Base-by-base conservation (phyloP, 2,113 vertebrate genomes). In the Ciconia maguari region DNA sequence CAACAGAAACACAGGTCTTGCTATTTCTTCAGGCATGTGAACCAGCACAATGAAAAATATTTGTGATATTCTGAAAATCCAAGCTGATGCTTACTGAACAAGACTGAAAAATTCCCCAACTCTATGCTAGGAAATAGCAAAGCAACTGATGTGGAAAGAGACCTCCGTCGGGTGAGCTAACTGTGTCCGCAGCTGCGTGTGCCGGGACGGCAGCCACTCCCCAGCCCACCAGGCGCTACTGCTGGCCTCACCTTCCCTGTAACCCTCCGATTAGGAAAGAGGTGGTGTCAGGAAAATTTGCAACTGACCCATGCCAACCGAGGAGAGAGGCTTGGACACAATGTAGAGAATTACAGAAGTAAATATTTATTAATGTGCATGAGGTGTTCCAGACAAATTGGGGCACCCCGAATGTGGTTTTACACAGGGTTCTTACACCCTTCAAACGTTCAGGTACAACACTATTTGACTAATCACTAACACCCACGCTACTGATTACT, bases 41-140 rank as follows among this genome's bases (percentile, higher is more conserved):
- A 93, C 42, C 27, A 82, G 52, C 51, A 74, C 62, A 69, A 44
- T 42, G 70, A 74, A 72, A 94, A 94, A 64, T 72, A 88, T 61
- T 49, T 26, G 36, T 75, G 44, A 82, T 71, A 54, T 55, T 78
- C 78, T 72, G 65, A 96, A 95, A 90, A 94, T 57, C 85, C 44
- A 76, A 68, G 38, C 42, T 84, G 69, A 42, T 71, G 27, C 68
- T 79, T 75, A 36, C 44, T 0, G 0, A 89, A 68, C 0, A 2
- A 52, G 54, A 61, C 52, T n/a, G 54, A 72, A 82, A 86, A 57
- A 29, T 8, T 91, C 44, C 44, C 38, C 4, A 1, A 22, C 54
- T 52, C 38, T 21, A 0, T 38, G 34, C 62, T 54, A 61, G 78
- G 49, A 79, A 70, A 44, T 30, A 85, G 42, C 41, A 85, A 72